These are phyloP conservation scores for Psittacula derbiana DNA, from an alignment of 2,797 vertebrate species.

Conservation along the genomic window DNA sequence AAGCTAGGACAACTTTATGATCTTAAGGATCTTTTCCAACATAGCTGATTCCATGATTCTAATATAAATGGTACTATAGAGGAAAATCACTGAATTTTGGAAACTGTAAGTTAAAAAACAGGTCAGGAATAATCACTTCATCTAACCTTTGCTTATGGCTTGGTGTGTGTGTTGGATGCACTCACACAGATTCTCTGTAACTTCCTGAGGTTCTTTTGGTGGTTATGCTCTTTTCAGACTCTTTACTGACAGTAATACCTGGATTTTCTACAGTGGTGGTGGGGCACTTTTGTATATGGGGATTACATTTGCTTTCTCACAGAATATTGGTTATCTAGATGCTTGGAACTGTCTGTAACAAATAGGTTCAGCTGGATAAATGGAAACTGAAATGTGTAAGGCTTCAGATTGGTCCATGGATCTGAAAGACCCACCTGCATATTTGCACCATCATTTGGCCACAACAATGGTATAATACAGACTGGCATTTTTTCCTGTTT, in stretches of 20 bases:
- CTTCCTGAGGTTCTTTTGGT: not conserved
- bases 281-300: not conserved
- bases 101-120: not conserved
- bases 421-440: not conserved
- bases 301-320: not conserved
- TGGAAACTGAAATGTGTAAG: not conserved
- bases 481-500: not conserved
- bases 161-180: not conserved
- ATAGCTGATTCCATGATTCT: not conserved
- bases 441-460: not conserved
- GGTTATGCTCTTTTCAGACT: not conserved
- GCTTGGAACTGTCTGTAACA: not conserved
- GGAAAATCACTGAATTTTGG: not conserved
- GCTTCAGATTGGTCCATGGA: not conserved
- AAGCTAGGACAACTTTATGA: not conserved
- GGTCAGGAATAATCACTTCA: not conserved
- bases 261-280: not conserved
- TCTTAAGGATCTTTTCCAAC: not conserved
- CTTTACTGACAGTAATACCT: not conserved
- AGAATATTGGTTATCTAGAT: not conserved
- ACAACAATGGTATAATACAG: not conserved
- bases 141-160: not conserved
- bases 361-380: not conserved
- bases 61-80: not conserved
- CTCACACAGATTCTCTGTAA: not conserved